Conservation (phyloP, 2,113 vertebrate species). For the Sinocyclocheilus anshuiensis region DNA sequence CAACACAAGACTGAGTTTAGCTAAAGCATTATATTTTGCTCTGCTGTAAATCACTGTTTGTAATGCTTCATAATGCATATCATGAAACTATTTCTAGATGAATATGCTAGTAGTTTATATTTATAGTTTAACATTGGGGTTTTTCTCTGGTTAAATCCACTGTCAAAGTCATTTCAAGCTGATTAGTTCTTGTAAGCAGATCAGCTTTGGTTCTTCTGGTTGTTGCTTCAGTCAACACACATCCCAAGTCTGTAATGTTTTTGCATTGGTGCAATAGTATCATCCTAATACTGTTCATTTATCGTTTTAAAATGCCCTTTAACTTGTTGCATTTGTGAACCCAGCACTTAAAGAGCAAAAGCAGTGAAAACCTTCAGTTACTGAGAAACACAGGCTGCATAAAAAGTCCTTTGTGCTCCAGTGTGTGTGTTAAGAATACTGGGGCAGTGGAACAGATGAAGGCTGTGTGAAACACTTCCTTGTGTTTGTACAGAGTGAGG, state of each 20-base stretch:
- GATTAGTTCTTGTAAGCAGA: background rate
- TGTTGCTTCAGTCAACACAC: background rate
- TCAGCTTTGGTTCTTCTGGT: conserved; percentile 22
- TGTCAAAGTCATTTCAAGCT: conserved; percentile 8
- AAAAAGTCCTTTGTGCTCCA: conserved; percentile 74
- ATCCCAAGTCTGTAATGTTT: background rate
- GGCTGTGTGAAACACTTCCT: conserved; percentile 65
- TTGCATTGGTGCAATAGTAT: background rate
- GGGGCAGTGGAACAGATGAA: conserved; percentile 60
- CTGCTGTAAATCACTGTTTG: background rate
- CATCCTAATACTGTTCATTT: background rate
- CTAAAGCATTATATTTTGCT: background rate
- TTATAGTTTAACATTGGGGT: background rate
- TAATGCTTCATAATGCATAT: background rate
- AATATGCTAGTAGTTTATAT: background rate
- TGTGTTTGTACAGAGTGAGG: conserved; percentile 48
- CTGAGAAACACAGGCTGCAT: conserved; percentile 68
- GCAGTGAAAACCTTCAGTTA: conserved; percentile 63
- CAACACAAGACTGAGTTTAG: background rate
- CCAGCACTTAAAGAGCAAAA: conserved; percentile 46
- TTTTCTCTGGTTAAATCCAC: conserved; percentile 1
- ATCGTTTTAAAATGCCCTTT: background rate
- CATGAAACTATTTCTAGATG: background rate
- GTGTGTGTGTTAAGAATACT: conserved; percentile 52
- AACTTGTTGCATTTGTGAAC: background rate